Evolutionary conservation across 2,113 vertebrate species (phyloP).

Genomic region (Calidris pugnax): DNA sequence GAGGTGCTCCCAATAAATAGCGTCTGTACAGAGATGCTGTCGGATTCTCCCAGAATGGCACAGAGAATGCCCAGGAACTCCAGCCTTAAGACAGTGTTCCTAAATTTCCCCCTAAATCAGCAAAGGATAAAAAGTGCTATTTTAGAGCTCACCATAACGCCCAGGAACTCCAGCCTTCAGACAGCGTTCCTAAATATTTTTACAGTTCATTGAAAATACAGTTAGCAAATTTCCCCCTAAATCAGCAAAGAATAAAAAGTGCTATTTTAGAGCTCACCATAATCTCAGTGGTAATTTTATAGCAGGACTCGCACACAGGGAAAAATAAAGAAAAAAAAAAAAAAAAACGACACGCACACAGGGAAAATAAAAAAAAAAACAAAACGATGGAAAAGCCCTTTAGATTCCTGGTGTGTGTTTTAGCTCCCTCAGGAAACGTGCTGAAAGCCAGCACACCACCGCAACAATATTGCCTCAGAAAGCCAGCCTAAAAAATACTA

Average conservation of each 20-base stretch:
- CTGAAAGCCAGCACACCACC: neutral
- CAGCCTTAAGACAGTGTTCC: no score
- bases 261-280: neutral
- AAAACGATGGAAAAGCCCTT: neutral
- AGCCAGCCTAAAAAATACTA: neutral
- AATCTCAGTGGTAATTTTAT: neutral
- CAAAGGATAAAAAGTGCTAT: neutral
- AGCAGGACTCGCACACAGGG: neutral
- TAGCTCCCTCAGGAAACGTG: neutral
- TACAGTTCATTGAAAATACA: neutral
- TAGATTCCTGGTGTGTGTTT: neutral
- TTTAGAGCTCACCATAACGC: neutral
- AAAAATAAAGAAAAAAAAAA: neutral
- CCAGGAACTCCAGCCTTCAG: neutral
- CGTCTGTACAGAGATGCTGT: neutral
- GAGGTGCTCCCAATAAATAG: neutral
- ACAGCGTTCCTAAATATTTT: neutral
- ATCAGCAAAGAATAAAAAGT: neutral
- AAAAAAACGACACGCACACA: no score
- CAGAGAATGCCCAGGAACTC: neutral
- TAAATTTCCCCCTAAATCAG: neutral
- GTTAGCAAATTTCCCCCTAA: neutral
- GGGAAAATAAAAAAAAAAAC: neutral
- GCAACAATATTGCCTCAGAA: rapidly evolving
- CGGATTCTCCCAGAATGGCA: neutral